Evolutionary conservation across 2,113 vertebrate genomes (phyloP), one percentile per base, ranked within the genome.

Genomic region (Hydrochoerus hydrochaeris): DNA sequence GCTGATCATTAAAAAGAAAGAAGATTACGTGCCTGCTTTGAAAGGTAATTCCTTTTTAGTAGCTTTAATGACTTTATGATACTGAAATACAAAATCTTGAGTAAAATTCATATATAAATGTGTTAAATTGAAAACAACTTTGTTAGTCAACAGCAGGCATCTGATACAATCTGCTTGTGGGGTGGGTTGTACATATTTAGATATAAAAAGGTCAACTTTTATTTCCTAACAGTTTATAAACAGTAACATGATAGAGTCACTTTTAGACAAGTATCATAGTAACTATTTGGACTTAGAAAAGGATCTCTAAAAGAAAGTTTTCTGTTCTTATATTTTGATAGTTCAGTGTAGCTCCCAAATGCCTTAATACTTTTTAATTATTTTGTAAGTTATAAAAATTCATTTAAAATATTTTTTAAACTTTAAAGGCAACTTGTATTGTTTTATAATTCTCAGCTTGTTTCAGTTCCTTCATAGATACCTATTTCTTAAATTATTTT

Each of bases 11-110:
- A 94, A 98, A 85, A 98, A 96, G 86, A 97, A 98, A 58, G 98
- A 99, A 97, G 99, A 99, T 58, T 99, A 99, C 69, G 99, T 99
- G 20, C 99, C 99, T 78, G 99, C 99, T 13, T 98, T 99, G 85
- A 99, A 99, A 99, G 99, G 99, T 99, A 98, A 54, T 60, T 22
- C 83, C 10, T 85, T 90, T 96, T 88, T 35, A 78, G 84, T 85
- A 88, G 58, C 28, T 95, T 5, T 67, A 88, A 88, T 97, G 58
- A 67, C 35, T 95, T 97, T 90, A n/a, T 95, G n/a, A 54, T 96
- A 30, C 8, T 91, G 8, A 77, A 93, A 9, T 84, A 30, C 80
- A 88, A 96, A 92, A 94, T 91, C 32, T 86, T 85, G 54, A 81
- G 10, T 97, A 88, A 95, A 87, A 73, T 90, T 95, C 41, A 54